These are phyloP conservation scores for Schrankia costaestrigalis DNA, from an alignment of 2,888 invertebrate species.

Conservation along the genomic window DNA sequence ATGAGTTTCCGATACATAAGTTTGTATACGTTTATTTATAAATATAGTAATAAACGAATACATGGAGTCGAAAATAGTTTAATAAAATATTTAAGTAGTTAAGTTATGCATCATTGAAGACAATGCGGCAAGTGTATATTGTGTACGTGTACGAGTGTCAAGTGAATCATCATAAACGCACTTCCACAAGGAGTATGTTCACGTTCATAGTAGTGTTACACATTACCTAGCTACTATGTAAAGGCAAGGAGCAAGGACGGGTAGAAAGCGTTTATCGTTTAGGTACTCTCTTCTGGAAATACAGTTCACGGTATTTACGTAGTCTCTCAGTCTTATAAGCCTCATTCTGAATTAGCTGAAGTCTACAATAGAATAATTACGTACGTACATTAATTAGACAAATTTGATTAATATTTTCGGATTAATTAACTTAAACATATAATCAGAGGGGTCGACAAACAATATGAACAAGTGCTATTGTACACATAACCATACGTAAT, in stretches of 20 bases:
- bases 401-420: constrained; percentile 24
- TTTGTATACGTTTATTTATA: constrained; percentile 19
- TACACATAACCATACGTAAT: constrained; percentile 46
- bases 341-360: constrained; percentile 63
- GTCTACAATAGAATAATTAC: constrained; percentile 43
- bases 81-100: constrained; percentile 32
- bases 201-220: constrained; percentile 57
- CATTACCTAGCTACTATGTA: constrained; percentile 74
- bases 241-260: constrained; percentile 80
- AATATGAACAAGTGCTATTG: constrained; percentile 56
- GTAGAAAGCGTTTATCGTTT: constrained; percentile 76
- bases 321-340: constrained; percentile 77
- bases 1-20: too few species aligned
- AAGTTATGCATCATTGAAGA: constrained; percentile 39
- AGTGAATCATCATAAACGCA: constrained; percentile 54
- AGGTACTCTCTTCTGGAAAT: constrained; percentile 68
- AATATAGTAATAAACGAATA: constrained; percentile 26
- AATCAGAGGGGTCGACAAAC: constrained; percentile 27
- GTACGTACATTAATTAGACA: constrained; percentile 29
- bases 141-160: constrained; percentile 32
- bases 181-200: constrained; percentile 59
- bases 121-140: constrained; percentile 36
- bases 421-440: constrained; percentile 23
- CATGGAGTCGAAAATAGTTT: constrained; percentile 30
- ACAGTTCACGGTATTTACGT: constrained; percentile 73